These are phyloP conservation scores for Nomada flava DNA, from an alignment of 2,888 invertebrate species.

Conservation along the genomic window DNA sequence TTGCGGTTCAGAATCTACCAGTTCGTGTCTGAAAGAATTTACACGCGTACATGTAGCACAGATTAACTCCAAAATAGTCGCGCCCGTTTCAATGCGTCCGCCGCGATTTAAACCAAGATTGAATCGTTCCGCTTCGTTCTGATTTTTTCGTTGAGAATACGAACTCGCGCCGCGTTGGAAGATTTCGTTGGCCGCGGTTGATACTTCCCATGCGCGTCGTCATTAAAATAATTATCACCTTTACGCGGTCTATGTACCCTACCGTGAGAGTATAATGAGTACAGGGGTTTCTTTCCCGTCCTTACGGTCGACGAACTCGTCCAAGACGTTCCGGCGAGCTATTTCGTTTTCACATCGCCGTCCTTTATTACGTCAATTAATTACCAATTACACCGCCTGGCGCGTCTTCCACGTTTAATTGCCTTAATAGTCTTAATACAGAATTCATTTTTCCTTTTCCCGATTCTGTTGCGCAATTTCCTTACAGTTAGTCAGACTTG, in stretches of 20 bases:
- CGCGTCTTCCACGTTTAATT: constrained; percentile 24
- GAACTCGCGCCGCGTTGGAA: constrained; percentile 8
- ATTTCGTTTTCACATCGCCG: constrained; percentile 46
- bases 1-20: constrained; percentile 94
- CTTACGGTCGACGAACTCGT: constrained; percentile 58
- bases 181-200: constrained; percentile 40
- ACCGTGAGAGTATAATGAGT: constrained; percentile 68
- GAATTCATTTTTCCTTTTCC: too few relatives aligned
- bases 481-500: too few relatives aligned
- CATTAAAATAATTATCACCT: constrained; percentile 71
- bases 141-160: constrained; percentile 41
- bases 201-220: constrained; percentile 54
- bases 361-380: constrained; percentile 57
- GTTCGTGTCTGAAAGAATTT: constrained; percentile 85
- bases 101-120: constrained; percentile 13
- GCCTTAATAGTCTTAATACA: not conserved
- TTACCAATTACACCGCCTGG: constrained; percentile 42
- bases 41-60: constrained; percentile 1
- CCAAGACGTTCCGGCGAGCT: constrained; percentile 39
- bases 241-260: constrained; percentile 58
- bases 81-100: not conserved
- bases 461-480: too few relatives aligned
- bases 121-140: constrained; percentile 28
- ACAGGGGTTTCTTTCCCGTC: constrained; percentile 55
- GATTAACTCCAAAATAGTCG: constrained; percentile 13